These are phyloP conservation scores for Turritopsis dohrnii DNA, from an alignment of 30 jellyfish, hydroid and myxozoan genomes.

Conservation along the genomic window DNA sequence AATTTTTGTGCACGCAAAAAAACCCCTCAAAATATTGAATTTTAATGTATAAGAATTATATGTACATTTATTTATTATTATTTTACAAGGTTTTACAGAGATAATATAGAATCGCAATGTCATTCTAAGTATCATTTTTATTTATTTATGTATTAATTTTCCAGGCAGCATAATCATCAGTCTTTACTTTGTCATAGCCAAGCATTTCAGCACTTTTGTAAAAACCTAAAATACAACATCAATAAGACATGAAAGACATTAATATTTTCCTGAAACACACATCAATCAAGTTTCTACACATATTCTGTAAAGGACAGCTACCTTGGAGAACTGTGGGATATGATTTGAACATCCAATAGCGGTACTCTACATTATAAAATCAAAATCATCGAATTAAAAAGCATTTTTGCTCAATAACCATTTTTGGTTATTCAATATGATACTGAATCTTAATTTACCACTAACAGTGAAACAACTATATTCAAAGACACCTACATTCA, in stretches of 20 bases:
- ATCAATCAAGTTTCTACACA: neutral
- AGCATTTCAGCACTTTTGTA: conserved; percentile 65
- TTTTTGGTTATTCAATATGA: too few species aligned
- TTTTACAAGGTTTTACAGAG: too few species aligned
- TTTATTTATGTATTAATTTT: neutral
- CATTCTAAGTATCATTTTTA: too few species aligned
- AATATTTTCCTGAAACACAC: too few species aligned
- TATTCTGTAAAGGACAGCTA: neutral
- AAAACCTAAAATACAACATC: conserved; percentile 41
- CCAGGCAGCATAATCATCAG: conserved; percentile 66
- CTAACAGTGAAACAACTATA: too few species aligned
- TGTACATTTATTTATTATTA: too few species aligned
- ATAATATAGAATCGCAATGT: too few species aligned
- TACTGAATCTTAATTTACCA: too few species aligned
- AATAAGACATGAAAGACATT: neutral
- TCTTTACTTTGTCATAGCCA: conserved; percentile 60
- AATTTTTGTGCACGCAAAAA: too few species aligned
- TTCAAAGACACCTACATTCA: too few species aligned
- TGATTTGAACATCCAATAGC: conserved; percentile 72
- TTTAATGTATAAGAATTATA: too few species aligned
- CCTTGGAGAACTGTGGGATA: conserved; percentile 65
- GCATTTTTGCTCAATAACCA: neutral
- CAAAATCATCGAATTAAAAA: neutral
- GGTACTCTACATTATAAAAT: conserved; percentile 42
- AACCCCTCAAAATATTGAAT: too few species aligned